Percentiles rank a stretch among this genome's conserved stretches.
Conservation (phyloP, 2,888 invertebrate genomes). For the Atrina japonica region DNA sequence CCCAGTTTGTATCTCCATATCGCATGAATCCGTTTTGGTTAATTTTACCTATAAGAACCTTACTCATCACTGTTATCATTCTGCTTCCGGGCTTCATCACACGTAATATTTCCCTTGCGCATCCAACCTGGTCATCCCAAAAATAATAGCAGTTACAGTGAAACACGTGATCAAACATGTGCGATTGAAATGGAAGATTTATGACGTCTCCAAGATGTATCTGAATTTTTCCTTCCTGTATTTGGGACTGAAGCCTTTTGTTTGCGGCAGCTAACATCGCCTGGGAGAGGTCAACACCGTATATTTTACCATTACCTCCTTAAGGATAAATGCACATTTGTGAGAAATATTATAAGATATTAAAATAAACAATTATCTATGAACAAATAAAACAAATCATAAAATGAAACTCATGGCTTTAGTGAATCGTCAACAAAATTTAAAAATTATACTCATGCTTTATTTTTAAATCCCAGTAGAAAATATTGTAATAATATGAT, state of each 20-base stretch:
- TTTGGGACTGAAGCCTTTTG: slow-evolving; percentile 43
- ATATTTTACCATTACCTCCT: slow-evolving; percentile 68
- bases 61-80: slow-evolving; percentile 65
- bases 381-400: no score
- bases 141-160: slow-evolving; percentile 76
- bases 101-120: slow-evolving; percentile 64
- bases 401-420: no score
- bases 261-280: slow-evolving; percentile 61
- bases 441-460: no score
- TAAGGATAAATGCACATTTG: no score
- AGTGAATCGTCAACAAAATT: no score
- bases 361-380: no score
- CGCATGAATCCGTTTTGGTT: slow-evolving; percentile 53
- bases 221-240: slow-evolving; percentile 61
- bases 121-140: slow-evolving; percentile 65
- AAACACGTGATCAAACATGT: slow-evolving; percentile 70
- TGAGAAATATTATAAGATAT: no score
- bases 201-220: slow-evolving; percentile 55
- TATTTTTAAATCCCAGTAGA: no score
- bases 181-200: slow-evolving; percentile 61
- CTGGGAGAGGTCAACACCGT: slow-evolving; percentile 71
- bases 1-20: slow-evolving; percentile 59
- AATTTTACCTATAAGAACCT: slow-evolving; percentile 40
- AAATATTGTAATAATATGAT: no score
- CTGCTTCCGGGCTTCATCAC: slow-evolving; percentile 69